phyloP scores from a whole-genome alignment of 2,797 vertebrate genomes.

The Sparus aurata region DNA sequence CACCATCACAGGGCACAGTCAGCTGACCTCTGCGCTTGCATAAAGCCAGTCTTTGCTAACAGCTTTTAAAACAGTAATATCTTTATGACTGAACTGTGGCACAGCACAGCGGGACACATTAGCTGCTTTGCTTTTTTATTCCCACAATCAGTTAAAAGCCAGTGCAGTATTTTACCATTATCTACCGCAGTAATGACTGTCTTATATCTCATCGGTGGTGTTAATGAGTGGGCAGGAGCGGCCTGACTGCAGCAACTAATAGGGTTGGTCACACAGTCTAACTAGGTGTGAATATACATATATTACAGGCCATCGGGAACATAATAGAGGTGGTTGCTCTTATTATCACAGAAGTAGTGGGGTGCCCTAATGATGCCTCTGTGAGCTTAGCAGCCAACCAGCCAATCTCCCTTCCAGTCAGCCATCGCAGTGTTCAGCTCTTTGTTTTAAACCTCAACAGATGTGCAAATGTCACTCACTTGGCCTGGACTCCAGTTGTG shows the following conservation, averaged over 20 bases:
- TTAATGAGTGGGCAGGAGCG: conserved; percentile 64
- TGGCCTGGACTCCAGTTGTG: conserved; percentile 26
- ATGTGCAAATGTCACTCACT: conserved; percentile 28
- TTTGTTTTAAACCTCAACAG: conserved; percentile 42
- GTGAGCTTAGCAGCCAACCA: conserved; percentile 23
- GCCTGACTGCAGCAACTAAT: conserved; percentile 55
- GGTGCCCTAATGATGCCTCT: conserved; percentile 44
- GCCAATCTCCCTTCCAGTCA: conserved; percentile 11
- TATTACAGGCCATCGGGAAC: conserved; percentile 40
- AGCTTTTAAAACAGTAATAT: conserved; percentile 60
- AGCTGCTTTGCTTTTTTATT: conserved; percentile 36
- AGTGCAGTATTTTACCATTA: conserved; percentile 43
- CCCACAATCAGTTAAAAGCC: conserved; percentile 48
- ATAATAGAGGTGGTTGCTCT: conserved; percentile 60
- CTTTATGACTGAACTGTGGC: conserved; percentile 42
- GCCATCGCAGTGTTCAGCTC: conserved; percentile 5
- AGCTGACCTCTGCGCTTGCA: conserved; percentile 62
- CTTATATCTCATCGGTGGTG: conserved; percentile 51
- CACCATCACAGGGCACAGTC: conserved; percentile 48
- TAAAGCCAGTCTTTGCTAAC: conserved; percentile 37
- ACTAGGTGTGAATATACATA: conserved; percentile 65
- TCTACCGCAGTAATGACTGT: conserved; percentile 33
- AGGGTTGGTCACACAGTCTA: conserved; percentile 55
- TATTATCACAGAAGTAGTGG: conserved; percentile 59
- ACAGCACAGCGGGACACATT: conserved; percentile 41